Evolutionary conservation across 2,113 vertebrate species (phyloP).

Genomic region (Ondatra zibethicus): DNA sequence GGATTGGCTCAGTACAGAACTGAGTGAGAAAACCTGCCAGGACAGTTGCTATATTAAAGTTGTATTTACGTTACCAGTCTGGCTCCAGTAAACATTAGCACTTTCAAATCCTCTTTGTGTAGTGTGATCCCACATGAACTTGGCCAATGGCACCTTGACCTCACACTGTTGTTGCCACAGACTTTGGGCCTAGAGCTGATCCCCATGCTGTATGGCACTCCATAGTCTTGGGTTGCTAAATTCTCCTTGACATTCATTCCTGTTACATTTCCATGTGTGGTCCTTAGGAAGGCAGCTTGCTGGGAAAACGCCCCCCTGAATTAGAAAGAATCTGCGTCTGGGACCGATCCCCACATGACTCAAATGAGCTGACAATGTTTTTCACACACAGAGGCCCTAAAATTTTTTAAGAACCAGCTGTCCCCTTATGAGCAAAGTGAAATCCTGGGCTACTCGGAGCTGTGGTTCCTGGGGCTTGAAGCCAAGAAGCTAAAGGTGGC

Average conservation of each 20-base stretch:
- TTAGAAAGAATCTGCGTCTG: neutral
- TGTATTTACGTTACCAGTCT: neutral
- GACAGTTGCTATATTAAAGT: neutral
- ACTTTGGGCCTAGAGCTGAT: neutral
- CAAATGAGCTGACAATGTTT: conserved; percentile 21
- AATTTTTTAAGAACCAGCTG: conserved; percentile 92
- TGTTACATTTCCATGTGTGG: neutral
- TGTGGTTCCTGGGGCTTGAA: conserved; percentile 95
- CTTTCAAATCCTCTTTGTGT: neutral
- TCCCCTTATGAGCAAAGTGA: conserved; percentile 94
- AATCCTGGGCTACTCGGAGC: conserved; percentile 93
- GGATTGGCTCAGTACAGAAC: neutral
- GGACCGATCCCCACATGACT: fast-evolving
- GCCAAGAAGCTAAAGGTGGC: conserved; percentile 92
- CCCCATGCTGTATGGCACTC: neutral
- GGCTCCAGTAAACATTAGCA: neutral
- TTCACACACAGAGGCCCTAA: conserved; percentile 92
- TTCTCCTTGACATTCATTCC: neutral
- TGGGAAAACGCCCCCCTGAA: neutral
- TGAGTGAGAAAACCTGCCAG: neutral
- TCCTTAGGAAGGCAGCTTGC: neutral
- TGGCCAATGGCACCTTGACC: neutral
- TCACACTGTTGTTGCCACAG: neutral
- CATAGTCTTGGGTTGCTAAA: neutral
- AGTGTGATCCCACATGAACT: neutral